These are phyloP conservation scores for Orestias chungarensis DNA, from an alignment of 2,797 vertebrate genomes.

Conservation along the genomic window DNA sequence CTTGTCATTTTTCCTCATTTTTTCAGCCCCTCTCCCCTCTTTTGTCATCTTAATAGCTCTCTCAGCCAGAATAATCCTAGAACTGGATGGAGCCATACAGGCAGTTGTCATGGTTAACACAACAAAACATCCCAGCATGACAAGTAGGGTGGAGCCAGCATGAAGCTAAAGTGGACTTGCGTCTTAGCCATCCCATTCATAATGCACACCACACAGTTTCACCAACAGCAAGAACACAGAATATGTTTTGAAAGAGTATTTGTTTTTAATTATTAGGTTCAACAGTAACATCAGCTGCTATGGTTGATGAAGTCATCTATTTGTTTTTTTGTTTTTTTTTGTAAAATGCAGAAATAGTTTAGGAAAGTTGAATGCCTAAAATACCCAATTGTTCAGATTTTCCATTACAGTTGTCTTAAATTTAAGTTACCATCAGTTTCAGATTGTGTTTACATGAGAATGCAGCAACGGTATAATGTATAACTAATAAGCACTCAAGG, in stretches of 20 bases:
- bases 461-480: slow-evolving; percentile 6
- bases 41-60: slow-evolving; percentile 40
- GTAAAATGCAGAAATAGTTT: slow-evolving; percentile 47
- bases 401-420: slow-evolving; percentile 74
- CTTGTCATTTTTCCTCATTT: slow-evolving; percentile 15
- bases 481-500: neutral
- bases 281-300: slow-evolving; percentile 65
- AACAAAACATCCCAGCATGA: slow-evolving; percentile 78
- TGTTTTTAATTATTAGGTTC: slow-evolving; percentile 74
- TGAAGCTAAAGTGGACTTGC: slow-evolving; percentile 47
- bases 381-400: slow-evolving; percentile 74
- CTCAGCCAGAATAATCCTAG: slow-evolving; percentile 65
- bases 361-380: slow-evolving; percentile 77
- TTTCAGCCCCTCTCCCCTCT: slow-evolving; percentile 3
- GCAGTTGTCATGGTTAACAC: slow-evolving; percentile 81
- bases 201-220: slow-evolving; percentile 41
- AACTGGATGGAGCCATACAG: slow-evolving; percentile 53
- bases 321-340: slow-evolving; percentile 54
- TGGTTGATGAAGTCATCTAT: slow-evolving; percentile 71
- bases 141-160: slow-evolving; percentile 60
- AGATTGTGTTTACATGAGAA: slow-evolving; percentile 45
- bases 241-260: slow-evolving; percentile 50
- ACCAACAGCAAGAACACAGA: slow-evolving; percentile 52
- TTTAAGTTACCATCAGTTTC: slow-evolving; percentile 58
- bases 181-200: slow-evolving; percentile 66